A percentile compares a stretch with the other conserved stretches of the same genome.
phyloP scores from a whole-genome alignment of 1,140 invertebrate genomes.

The Bombus sibiricus region DNA sequence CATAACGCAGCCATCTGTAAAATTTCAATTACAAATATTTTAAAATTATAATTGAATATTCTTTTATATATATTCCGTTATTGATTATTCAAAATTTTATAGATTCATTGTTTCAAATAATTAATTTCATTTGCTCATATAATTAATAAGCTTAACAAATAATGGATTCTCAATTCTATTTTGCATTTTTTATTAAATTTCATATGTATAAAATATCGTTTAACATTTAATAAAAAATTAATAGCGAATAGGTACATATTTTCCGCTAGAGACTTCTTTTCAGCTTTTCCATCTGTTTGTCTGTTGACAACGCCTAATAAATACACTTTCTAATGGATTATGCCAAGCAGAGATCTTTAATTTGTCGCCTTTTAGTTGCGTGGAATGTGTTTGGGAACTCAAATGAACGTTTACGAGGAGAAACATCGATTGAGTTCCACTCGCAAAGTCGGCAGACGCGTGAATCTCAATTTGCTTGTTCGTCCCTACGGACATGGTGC shows the following conservation, averaged over 20 bases:
- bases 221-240: not conserved
- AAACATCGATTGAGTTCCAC: slow-evolving; percentile 63
- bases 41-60: not conserved
- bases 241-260: not conserved
- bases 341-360: not conserved
- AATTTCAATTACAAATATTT: slow-evolving; percentile 3
- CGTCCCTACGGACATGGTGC: slow-evolving; percentile 50
- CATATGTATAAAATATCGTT: too few relatives aligned
- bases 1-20: not conserved
- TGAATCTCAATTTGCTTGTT: slow-evolving; percentile 66
- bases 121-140: not conserved
- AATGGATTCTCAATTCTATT: not conserved
- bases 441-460: slow-evolving; percentile 60
- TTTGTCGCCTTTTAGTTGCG: not conserved
- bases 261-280: not conserved
- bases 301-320: too few relatives aligned
- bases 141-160: not conserved
- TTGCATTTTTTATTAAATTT: not conserved
- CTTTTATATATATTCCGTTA: too few relatives aligned
- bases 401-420: slow-evolving; percentile 27
- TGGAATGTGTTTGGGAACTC: not conserved
- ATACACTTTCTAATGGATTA: not conserved
- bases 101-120: not conserved
- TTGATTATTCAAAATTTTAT: not conserved
- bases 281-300: not conserved